A percentile compares a stretch with the other conserved stretches of the same genome.
Evolutionary conservation across 2,797 vertebrate genomes (phyloP).

Genomic region (Simalia tracyae): DNA sequence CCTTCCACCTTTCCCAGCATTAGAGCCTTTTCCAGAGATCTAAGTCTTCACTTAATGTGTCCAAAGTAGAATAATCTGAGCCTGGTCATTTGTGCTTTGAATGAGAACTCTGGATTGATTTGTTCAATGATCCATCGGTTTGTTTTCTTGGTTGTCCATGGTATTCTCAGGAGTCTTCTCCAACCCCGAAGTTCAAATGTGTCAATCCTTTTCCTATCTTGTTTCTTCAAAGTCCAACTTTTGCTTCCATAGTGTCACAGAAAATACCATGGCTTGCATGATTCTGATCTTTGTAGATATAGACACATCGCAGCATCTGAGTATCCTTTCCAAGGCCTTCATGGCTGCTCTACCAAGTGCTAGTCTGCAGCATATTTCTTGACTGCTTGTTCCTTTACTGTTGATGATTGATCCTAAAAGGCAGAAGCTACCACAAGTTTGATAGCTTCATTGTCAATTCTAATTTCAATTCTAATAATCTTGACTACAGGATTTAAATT

Average conservation of each 20-base stretch:
- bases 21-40: neutral
- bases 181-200: neutral
- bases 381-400: neutral
- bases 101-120: neutral
- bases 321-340: neutral
- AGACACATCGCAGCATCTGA: neutral
- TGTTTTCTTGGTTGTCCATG: neutral
- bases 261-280: too few relatives aligned
- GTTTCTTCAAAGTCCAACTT: too few relatives aligned
- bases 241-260: too few relatives aligned
- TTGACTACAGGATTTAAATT: neutral
- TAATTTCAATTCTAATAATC: neutral
- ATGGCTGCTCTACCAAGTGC: neutral
- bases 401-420: neutral
- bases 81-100: neutral
- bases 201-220: neutral
- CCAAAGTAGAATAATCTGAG: neutral
- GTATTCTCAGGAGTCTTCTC: neutral
- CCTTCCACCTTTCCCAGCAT: neutral
- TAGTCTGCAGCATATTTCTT: neutral
- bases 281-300: too few relatives aligned
- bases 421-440: neutral
- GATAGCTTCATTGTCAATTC: neutral
- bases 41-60: neutral
- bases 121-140: neutral